Conservation (phyloP, 2,797 vertebrate species). For the Macropodus opercularis region DNA sequence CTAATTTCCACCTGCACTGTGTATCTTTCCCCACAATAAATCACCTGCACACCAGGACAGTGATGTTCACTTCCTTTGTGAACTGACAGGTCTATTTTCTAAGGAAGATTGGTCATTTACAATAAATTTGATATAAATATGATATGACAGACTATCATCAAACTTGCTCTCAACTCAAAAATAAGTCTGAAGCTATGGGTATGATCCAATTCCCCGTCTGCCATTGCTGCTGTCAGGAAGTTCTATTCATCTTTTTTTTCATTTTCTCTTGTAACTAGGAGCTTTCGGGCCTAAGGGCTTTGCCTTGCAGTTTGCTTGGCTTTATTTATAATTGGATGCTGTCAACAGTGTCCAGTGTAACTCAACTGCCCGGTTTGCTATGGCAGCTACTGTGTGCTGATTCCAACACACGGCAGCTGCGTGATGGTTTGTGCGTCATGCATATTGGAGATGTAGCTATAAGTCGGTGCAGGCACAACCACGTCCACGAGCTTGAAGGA, state of each 20-base stretch:
- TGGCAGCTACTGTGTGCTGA: conserved; percentile 59
- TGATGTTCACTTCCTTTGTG: conserved; percentile 30
- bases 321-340: conserved; percentile 77
- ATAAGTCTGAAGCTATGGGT: conserved; percentile 67
- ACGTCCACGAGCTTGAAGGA: conserved; percentile 37
- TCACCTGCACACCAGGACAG: conserved; percentile 37
- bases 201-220: conserved; percentile 72
- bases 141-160: conserved; percentile 72
- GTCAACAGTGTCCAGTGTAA: conserved; percentile 72
- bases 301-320: conserved; percentile 68
- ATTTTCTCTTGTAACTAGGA: conserved; percentile 74
- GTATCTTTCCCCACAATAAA: conserved; percentile 32
- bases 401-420: conserved; percentile 73
- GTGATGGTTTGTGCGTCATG: conserved; percentile 54
- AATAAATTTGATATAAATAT: conserved; percentile 64
- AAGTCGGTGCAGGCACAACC: conserved; percentile 46
- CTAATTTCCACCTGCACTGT: conserved; percentile 1
- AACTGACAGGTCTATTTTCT: conserved; percentile 50
- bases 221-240: conserved; percentile 66
- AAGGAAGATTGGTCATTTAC: conserved; percentile 58
- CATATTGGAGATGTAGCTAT: conserved; percentile 41
- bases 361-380: conserved; percentile 63
- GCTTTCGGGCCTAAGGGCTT: conserved; percentile 68
- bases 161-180: conserved; percentile 56
- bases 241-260: conserved; percentile 74